Percentiles rank a stretch among this genome's conserved stretches.
Evolutionary conservation across 2,113 vertebrate species (phyloP).

Genomic region (Abramis brama): DNA sequence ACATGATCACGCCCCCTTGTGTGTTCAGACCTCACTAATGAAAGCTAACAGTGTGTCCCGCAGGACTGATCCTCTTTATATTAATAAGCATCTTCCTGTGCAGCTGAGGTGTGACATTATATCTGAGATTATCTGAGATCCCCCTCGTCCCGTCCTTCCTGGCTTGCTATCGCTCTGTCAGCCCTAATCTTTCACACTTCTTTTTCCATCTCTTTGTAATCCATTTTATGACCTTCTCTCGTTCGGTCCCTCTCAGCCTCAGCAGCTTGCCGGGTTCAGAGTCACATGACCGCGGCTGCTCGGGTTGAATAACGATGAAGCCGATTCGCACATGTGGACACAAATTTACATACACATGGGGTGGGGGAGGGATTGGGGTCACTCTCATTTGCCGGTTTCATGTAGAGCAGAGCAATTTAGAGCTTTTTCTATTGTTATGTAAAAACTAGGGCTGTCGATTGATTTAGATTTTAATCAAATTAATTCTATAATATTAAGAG

Average conservation of each 20-base stretch:
- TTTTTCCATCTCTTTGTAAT: constrained; percentile 16
- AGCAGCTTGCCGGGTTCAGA: constrained; percentile 2
- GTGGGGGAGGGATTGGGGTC: constrained; percentile 23
- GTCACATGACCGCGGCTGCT: constrained; percentile 36
- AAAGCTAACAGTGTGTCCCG: constrained; percentile 43
- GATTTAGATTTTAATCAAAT: background rate
- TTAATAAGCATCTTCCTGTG: constrained; percentile 64
- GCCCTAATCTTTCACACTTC: constrained; percentile 5
- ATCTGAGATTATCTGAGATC: constrained; percentile 63
- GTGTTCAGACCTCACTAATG: constrained; percentile 41
- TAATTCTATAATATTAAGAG: background rate
- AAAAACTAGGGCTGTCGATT: background rate
- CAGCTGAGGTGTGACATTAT: constrained; percentile 61
- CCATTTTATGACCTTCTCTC: constrained; percentile 31
- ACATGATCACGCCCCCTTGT: background rate
- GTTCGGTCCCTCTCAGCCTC: constrained; percentile 42
- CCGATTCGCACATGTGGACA: constrained; percentile 30
- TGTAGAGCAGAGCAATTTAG: constrained; percentile 15
- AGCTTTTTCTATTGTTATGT: background rate
- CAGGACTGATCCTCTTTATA: constrained; percentile 63
- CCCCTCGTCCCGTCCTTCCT: constrained; percentile 5
- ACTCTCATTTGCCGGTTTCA: background rate
- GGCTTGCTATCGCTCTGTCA: background rate
- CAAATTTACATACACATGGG: constrained; percentile 18
- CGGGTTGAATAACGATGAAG: constrained; percentile 39